These are phyloP conservation scores for Herpetotheres cachinnans DNA, from an alignment of 2,113 vertebrate genomes.

Conservation along the genomic window DNA sequence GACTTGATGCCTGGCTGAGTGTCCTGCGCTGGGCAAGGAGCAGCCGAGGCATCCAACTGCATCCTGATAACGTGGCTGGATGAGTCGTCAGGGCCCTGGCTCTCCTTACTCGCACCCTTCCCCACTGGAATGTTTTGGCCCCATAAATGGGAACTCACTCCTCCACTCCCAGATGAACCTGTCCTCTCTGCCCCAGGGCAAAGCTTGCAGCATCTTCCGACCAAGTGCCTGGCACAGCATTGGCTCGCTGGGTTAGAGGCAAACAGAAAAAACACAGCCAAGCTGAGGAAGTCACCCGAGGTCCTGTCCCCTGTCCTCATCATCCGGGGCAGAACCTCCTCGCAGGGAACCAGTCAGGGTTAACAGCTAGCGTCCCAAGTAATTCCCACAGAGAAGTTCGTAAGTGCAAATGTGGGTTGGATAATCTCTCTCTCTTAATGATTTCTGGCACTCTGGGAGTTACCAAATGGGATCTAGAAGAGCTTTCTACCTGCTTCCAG, in stretches of 20 bases:
- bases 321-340: neutral
- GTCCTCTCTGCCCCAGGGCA: neutral
- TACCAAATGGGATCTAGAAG: neutral
- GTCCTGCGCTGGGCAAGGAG: neutral
- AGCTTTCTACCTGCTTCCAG: neutral
- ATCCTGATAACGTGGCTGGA: fast-evolving
- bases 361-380: neutral
- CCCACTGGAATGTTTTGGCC: neutral
- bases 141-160: neutral
- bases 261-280: neutral
- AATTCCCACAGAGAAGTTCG: neutral
- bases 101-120: neutral
- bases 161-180: neutral
- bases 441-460: neutral
- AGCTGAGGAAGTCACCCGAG: neutral
- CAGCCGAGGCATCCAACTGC: neutral
- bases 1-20: neutral
- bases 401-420: fast-evolving
- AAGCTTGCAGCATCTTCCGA: neutral
- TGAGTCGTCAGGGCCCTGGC: neutral
- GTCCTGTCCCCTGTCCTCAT: neutral
- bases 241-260: neutral
- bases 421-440: neutral
- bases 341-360: neutral
- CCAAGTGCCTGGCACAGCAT: neutral